Base-by-base conservation (phyloP, 2,797 vertebrate species). In the Anisognathus igniventris region DNA sequence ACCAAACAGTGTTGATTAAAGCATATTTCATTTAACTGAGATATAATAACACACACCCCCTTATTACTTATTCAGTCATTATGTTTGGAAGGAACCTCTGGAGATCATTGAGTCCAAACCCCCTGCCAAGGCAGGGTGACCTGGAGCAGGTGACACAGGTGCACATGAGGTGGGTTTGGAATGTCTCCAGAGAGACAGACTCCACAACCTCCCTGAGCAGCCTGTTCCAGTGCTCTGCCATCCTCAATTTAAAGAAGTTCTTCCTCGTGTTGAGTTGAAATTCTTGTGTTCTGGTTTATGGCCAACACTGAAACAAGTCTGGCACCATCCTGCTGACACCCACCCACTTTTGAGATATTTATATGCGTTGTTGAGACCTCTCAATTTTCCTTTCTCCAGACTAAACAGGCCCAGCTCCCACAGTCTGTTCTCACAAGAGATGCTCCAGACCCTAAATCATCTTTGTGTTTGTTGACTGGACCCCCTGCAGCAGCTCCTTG, bases 51-150 rank as follows among this genome's bases (percentile, higher is more conserved):
- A 27, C 12, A 19, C 7, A 3, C 1, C 6, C 8, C 14, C 24
- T 50, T 25, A 28, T n/a, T 37, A 62, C 25, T 44, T 50, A 44
- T 64, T 64, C 57, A 39, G 11, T 14, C n/a, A 70, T 50, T 27
- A 50, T 0, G 0, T 37, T 57, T 50, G 71, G 64, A 57, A 82
- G 24, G n/a, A 30, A 33, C 37, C 7, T 39, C 71, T 19, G 44
- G 28, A 33, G 24, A n/a, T 30, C 10, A 42, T 2, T 0, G 0
- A 27, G 10, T 23, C 44, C n/a, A 76, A 44, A 1, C 5, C 14
- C 15, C 6, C 27, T 56, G 20, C 10, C n/a, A 75, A n/a, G 28
- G 20, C 16, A 48, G 42, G 11, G 35, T 37, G 10, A 68, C 56
- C 37, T 15, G 4, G 3, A 75, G 16, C n/a, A 62, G 42, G 56